Evolutionary conservation across 1,140 invertebrate genomes (phyloP), one percentile per base, ranked within the genome.

Genomic region (Acyrthosiphon pisum): DNA sequence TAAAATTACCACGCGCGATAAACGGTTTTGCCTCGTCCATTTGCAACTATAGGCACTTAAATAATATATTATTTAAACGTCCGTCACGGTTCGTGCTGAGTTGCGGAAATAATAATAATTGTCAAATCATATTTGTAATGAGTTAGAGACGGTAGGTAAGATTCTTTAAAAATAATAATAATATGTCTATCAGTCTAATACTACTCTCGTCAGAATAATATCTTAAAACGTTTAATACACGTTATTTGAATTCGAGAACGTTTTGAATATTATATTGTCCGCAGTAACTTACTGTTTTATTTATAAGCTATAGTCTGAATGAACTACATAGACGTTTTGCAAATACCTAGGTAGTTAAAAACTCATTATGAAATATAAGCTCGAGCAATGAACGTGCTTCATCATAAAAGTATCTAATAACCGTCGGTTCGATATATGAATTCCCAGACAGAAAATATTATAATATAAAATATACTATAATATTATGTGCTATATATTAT

Each of bases 401-500:
- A 26, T n/a, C 48, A 53, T 89, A 89, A 37, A 87, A 50, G n/a
- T 89, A 89, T 53, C 46, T 89, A 89, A 89, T 89, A 50, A 89
- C 48, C 87, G 20, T 53, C 87, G 37, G 46, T 53, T 9, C 7
- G 46, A 89, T 53, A 37, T 89, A 37, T 48, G n/a, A 89, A 89
- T 89, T 89, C 87, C 48, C 87, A 89, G 48, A 89, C 48, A 48
- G 48, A 53, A 37, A 89, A 89, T 86, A 76, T 76, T 30, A 68
- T 44, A n/a, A n/a, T n/a, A n/a, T n/a, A n/a, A n/a, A n/a, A n/a
- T n/a, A n/a, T n/a, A n/a, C n/a, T n/a, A n/a, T n/a, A n/a, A n/a
- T n/a, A n/a, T n/a, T n/a, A n/a, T n/a, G n/a, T n/a, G n/a, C n/a
- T n/a, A n/a, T n/a, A n/a, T n/a, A n/a, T n/a, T n/a, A n/a, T n/a